Conservation (phyloP, 2,888 invertebrate genomes). For the Macrosiphum euphorbiae region DNA sequence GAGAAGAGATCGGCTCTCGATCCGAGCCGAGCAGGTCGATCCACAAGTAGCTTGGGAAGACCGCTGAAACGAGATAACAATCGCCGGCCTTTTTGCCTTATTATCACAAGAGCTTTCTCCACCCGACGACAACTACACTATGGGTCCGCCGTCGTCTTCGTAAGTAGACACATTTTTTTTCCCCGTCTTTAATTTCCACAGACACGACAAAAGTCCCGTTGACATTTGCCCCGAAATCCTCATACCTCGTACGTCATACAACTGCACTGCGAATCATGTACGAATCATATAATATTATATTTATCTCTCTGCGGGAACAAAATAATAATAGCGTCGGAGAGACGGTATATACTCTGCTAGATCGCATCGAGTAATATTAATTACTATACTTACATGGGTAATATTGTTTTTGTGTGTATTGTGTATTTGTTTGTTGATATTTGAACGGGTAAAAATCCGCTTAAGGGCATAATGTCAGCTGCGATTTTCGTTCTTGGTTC, state of each 20-base stretch:
- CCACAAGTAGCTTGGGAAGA: conserved; percentile 21
- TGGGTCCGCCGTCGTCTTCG: not conserved
- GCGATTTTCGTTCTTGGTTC: too few relatives aligned
- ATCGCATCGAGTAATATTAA: not conserved
- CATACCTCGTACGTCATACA: not conserved
- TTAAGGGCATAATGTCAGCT: too few relatives aligned
- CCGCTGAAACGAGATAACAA: conserved; percentile 47
- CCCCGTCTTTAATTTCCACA: not conserved
- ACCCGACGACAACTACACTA: not conserved
- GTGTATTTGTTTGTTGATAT: too few relatives aligned
- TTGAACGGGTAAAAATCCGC: too few relatives aligned
- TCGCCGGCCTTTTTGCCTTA: conserved; percentile 57
- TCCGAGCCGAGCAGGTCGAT: conserved; percentile 53
- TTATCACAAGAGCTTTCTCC: conserved; percentile 52
- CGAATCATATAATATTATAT: not conserved
- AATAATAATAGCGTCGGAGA: not conserved
- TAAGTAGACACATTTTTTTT: not conserved
- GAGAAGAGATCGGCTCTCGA: conserved; percentile 58
- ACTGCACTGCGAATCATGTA: not conserved
- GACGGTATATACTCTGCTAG: not conserved
- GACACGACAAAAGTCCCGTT: not conserved
- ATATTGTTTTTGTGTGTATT: too few relatives aligned
- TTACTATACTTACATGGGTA: too few relatives aligned
- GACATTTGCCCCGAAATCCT: conserved; percentile 24
- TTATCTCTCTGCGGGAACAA: not conserved